phyloP scores from a whole-genome alignment of 1,140 invertebrate species.

The Diploscapter pachys region DNA sequence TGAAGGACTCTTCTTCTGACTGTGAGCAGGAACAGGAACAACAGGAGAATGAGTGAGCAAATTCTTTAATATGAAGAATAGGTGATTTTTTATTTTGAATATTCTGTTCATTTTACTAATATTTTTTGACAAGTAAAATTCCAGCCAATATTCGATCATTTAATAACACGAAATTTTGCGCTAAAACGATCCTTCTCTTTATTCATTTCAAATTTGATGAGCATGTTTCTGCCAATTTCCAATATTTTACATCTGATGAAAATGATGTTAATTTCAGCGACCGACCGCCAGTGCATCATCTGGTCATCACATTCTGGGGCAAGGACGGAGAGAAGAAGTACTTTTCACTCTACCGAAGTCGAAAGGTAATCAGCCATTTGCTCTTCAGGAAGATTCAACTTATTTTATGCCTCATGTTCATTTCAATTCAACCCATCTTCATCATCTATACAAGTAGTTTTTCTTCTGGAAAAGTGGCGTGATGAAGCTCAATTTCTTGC shows the following conservation, averaged over 20 bases:
- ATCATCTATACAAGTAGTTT: no score
- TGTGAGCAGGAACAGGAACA: no score
- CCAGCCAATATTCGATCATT: slow-evolving; percentile 5
- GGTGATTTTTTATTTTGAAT: no score
- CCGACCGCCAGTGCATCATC: slow-evolving; percentile 9
- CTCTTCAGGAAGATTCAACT: no score
- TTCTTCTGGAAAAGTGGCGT: neutral
- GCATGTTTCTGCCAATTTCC: neutral
- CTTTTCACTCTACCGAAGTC: slow-evolving; percentile 24
- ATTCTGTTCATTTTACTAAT: no score
- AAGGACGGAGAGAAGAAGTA: slow-evolving; percentile 8
- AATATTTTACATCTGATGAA: slow-evolving; percentile 9
- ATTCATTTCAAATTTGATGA: neutral
- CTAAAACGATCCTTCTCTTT: neutral
- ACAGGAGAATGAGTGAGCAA: no score
- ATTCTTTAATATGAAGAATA: no score
- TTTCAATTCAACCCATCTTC: no score
- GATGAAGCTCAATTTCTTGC: neutral
- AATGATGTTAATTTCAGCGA: neutral
- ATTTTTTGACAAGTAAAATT: slow-evolving; percentile 8
- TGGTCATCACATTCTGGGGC: slow-evolving; percentile 21
- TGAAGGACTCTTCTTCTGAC: no score
- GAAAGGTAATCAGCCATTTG: neutral
- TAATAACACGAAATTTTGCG: slow-evolving; percentile 13
- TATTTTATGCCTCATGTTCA: no score